Base-by-base conservation (phyloP, 2,113 vertebrate genomes). In the Rhipidura dahli region DNA sequence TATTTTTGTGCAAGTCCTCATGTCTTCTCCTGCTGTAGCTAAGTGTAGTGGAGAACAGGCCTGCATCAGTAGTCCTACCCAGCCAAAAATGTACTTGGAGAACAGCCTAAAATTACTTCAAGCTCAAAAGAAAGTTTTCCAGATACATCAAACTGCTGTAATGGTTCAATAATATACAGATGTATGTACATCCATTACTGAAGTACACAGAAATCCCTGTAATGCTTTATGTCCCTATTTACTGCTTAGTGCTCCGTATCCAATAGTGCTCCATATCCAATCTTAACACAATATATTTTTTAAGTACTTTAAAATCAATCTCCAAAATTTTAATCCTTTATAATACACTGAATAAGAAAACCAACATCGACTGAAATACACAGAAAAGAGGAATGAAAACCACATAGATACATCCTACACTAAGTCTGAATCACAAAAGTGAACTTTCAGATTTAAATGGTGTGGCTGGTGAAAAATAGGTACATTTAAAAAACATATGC, bases 151-250 rank as follows among this genome's bases (percentile, higher is more conserved):
- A 75, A 57, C 9, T 70, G 35, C 54, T 79, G 11, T 13, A 50
- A 78, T 26, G 12, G 14, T 8, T 68, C 53, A 39, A 18, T 15
- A 30, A n/a, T 45, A n/a, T 10, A 66, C 0, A 65, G 4, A 37
- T 8, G 35, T 1, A 44, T 3, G 15, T 7, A 44, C 6, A 23
- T 4, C 28, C 10, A 40, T 47, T 40, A 75, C 15, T 0, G 0
- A 89, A 64, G 23, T 23, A 60, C 7, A n/a, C 0, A 84, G 47
- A 37, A 89, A 78, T 51, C 24, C 15, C 15, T 72, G 4, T 24
- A 81, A 84, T 9, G 23, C 7, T 47, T 64, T 51, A 60, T 59
- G 33, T 40, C 13, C 13, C 9, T 21, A 39, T 33, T 57, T 31
- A 65, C 9, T 68, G 10, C 39, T 71, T 33, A 66, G 39, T 35